These are phyloP conservation scores for Pristionchus maxplancki DNA, from an alignment of 2,888 invertebrate genomes.

Conservation along the genomic window DNA sequence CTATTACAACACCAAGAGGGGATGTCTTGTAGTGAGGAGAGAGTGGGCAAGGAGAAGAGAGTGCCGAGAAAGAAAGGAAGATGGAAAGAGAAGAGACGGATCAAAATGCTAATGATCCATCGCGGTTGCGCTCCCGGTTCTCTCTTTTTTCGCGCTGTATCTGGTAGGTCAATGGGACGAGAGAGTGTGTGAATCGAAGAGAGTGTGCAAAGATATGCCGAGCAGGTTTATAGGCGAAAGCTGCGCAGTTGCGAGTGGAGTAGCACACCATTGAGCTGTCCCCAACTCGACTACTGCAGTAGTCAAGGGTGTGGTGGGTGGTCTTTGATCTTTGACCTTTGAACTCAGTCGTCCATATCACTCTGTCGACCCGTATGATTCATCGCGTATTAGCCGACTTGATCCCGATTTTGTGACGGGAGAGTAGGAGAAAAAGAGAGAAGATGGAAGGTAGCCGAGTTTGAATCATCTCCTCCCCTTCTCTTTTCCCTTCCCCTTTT, in stretches of 20 bases:
- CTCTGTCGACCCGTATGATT: not conserved
- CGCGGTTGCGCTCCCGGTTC: not conserved
- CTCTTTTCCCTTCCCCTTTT: slow-evolving; percentile 33
- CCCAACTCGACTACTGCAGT: not conserved
- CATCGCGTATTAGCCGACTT: slow-evolving; percentile 26
- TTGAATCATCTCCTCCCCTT: slow-evolving; percentile 25
- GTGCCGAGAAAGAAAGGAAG: not conserved
- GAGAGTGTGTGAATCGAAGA: not conserved
- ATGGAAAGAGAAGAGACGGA: not conserved
- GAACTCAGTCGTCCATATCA: not conserved
- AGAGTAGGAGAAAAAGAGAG: not conserved
- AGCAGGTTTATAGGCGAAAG: slow-evolving; percentile 40
- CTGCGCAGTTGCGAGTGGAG: slow-evolving; percentile 18
- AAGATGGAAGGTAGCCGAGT: slow-evolving; percentile 23
- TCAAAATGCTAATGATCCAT: slow-evolving; percentile 13
- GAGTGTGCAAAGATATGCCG: not conserved
- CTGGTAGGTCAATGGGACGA: not conserved
- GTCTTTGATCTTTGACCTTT: not conserved
- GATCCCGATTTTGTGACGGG: not conserved
- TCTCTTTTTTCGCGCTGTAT: not conserved
- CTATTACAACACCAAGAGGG: slow-evolving; percentile 21
- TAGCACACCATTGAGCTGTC: not conserved
- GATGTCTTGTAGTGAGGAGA: slow-evolving; percentile 3
- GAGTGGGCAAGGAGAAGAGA: not conserved
- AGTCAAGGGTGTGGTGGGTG: not conserved